Evolutionary conservation across 2,797 vertebrate genomes (phyloP).

Genomic region (Hapalemur alaotrensis): DNA sequence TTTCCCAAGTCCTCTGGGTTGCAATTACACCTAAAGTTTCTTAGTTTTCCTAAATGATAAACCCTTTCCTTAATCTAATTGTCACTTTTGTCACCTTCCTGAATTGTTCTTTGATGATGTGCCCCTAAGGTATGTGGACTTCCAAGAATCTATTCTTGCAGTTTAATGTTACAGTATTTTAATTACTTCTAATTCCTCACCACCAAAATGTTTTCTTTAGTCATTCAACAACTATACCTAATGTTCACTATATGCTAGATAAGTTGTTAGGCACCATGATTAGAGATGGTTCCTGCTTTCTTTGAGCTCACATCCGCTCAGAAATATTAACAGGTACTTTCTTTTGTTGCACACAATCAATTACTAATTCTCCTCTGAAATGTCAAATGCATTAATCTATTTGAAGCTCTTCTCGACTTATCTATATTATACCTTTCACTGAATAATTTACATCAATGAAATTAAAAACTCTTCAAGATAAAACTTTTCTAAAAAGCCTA

Average conservation of each 20-base stretch:
- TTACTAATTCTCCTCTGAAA: constrained; percentile 24
- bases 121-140: background rate
- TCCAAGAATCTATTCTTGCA: background rate
- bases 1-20: background rate
- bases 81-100: background rate
- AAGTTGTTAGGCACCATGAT: background rate
- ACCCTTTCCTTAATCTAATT: background rate
- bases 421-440: background rate
- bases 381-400: constrained; percentile 20
- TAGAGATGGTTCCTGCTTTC: background rate
- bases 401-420: background rate
- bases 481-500: background rate
- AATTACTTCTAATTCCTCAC: background rate
- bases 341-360: background rate
- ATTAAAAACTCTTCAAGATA: constrained; percentile 9
- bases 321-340: background rate
- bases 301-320: background rate
- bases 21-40: background rate
- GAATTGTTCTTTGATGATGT: background rate
- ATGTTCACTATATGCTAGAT: background rate
- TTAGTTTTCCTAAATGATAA: background rate
- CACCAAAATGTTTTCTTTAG: background rate
- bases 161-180: background rate
- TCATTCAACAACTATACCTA: background rate
- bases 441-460: background rate